A percentile compares a stretch with the other conserved stretches of the same genome.
These are phyloP conservation scores for Linyphia triangularis DNA, from an alignment of 2,888 invertebrate genomes.

Conservation along the genomic window DNA sequence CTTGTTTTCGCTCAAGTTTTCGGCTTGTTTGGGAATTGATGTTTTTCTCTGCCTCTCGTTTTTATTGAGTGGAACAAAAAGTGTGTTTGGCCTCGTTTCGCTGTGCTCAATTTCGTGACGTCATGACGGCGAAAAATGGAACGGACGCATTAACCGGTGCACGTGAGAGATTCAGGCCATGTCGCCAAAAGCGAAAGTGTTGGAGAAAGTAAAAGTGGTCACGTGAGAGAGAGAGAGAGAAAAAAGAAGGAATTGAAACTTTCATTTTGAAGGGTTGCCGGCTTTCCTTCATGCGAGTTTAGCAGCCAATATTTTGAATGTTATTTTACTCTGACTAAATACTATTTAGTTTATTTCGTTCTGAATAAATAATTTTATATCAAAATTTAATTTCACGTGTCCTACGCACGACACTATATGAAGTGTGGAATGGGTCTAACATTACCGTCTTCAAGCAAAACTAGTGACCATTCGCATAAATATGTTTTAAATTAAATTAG, in stretches of 20 bases:
- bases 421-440: too few species aligned
- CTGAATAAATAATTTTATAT: too few species aligned
- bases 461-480: too few species aligned
- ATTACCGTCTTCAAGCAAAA: too few species aligned
- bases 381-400: too few species aligned
- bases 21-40: constrained; percentile 30
- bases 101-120: constrained; percentile 69
- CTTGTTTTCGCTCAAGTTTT: not conserved
- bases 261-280: not conserved
- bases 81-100: constrained; percentile 46
- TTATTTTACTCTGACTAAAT: too few species aligned
- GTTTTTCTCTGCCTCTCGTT: constrained; percentile 7
- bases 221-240: constrained; percentile 30
- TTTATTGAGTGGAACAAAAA: constrained; percentile 32
- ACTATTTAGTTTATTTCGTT: too few species aligned
- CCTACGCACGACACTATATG: too few species aligned
- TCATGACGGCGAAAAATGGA: constrained; percentile 51
- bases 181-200: constrained; percentile 60
- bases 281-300: too few species aligned
- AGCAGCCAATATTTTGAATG: too few species aligned
- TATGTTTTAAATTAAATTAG: too few species aligned
- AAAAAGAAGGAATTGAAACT: not conserved
- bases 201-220: constrained; percentile 39
- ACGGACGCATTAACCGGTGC: constrained; percentile 53
- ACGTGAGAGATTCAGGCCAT: constrained; percentile 58